phyloP scores from a whole-genome alignment of 1,140 invertebrate species.

The Hirudo medicinalis region DNA sequence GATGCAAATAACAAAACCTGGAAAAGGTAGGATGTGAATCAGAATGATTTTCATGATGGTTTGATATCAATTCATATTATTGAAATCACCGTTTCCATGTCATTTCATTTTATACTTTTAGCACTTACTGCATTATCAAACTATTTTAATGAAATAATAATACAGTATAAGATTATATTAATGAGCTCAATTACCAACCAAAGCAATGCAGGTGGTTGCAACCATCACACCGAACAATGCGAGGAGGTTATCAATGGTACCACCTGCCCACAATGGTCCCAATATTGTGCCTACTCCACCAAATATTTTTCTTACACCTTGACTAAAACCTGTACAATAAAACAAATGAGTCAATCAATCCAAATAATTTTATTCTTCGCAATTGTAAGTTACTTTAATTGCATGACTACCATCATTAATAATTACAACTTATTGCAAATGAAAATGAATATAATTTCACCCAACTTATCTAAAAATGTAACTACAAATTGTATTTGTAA shows the following conservation, averaged over 20 bases:
- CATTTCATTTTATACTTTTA: too few species aligned
- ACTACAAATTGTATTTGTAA: neutral
- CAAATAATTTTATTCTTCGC: neutral
- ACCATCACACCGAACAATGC: neutral
- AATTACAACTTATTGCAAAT: neutral
- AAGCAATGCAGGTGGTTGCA: neutral
- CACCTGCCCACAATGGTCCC: neutral
- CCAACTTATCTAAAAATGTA: neutral
- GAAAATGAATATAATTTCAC: neutral
- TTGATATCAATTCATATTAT: too few species aligned
- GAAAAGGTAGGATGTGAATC: too few species aligned
- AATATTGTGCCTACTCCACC: neutral
- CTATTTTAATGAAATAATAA: too few species aligned
- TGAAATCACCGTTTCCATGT: too few species aligned
- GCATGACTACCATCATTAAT: neutral
- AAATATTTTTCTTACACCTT: neutral
- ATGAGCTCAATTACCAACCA: neutral
- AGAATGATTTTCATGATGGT: too few species aligned
- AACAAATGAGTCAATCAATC: neutral
- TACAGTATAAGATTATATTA: too few species aligned
- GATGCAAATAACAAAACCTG: too few species aligned
- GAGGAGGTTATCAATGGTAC: neutral
- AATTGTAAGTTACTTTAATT: constrained; percentile 1
- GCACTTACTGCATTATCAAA: too few species aligned
- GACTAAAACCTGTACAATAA: neutral